Conservation (phyloP, 1,140 invertebrate genomes). For the Zaprionus ghesquierei region DNA sequence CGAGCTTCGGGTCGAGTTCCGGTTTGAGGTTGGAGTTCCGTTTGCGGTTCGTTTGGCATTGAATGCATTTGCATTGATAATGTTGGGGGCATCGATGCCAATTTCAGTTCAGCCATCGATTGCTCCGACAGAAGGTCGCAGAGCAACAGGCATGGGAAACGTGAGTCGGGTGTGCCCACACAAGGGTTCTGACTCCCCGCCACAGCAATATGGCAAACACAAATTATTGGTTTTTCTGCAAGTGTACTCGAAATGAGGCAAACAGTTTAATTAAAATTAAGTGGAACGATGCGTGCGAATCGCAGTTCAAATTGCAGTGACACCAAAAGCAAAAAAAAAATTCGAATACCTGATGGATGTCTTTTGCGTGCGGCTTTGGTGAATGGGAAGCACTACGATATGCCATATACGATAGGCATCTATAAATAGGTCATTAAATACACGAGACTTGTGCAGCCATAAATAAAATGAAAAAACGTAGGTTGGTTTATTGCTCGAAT, state of each 20-base stretch:
- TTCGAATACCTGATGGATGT: conserved; percentile 18
- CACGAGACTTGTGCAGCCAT: neutral
- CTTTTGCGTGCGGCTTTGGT: neutral
- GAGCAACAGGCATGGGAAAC: conserved; percentile 9
- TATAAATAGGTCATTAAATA: conserved; percentile 20
- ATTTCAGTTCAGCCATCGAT: conserved; percentile 50
- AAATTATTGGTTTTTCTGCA: conserved; percentile 77
- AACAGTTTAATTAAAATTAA: conserved; percentile 76
- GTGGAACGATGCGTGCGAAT: conserved; percentile 52
- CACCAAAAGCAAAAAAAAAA: conserved; percentile 1
- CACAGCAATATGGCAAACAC: conserved; percentile 73
- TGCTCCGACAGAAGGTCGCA: neutral
- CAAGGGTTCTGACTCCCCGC: neutral
- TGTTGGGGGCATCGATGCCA: conserved; percentile 53
- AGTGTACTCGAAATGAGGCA: conserved; percentile 61
- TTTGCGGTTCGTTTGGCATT: conserved; percentile 19
- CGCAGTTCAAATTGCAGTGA: conserved; percentile 40
- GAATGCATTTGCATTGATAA: conserved; percentile 76
- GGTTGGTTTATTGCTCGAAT: neutral
- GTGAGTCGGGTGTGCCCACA: neutral
- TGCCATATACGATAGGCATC: neutral
- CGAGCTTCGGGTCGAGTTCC: neutral
- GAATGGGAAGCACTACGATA: neutral
- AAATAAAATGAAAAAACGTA: conserved; percentile 5
- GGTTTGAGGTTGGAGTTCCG: neutral